Percentiles rank a stretch among this genome's conserved stretches.
Evolutionary conservation across 2,888 invertebrate genomes (phyloP).

Genomic region (Schrankia costaestrigalis): DNA sequence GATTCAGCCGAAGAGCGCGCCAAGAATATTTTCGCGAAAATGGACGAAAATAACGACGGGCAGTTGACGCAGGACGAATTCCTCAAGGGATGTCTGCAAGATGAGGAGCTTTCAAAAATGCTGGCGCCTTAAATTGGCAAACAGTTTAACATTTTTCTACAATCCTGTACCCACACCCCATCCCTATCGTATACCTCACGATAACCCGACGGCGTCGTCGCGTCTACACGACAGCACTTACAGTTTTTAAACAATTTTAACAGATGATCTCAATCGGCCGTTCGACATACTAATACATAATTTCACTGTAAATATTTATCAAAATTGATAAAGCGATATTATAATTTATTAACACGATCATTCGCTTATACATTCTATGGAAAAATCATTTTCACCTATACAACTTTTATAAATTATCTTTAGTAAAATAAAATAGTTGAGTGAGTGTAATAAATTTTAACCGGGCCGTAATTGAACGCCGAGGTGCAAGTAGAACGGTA

Average conservation of each 20-base stretch:
- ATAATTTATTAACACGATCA: background rate
- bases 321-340: constrained; percentile 9
- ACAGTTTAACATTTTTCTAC: constrained; percentile 21
- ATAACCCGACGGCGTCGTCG: constrained; percentile 52
- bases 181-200: constrained; percentile 43
- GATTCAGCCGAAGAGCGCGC: constrained; percentile 98
- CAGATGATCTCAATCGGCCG: constrained; percentile 5
- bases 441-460: constrained; percentile 21
- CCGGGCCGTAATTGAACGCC: constrained; percentile 14
- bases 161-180: constrained; percentile 39
- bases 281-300: constrained; percentile 13
- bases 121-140: constrained; percentile 88
- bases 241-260: constrained; percentile 4
- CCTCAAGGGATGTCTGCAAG: constrained; percentile 97
- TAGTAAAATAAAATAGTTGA: constrained; percentile 9
- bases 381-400: too few species aligned
- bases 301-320: constrained; percentile 26
- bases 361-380: background rate
- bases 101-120: constrained; percentile 97
- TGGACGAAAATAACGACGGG: constrained; percentile 99
- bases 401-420: too few species aligned
- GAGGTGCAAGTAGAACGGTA: constrained; percentile 21
- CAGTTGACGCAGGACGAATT: constrained; percentile 99
- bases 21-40: constrained; percentile 99
- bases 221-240: constrained; percentile 38